Percentiles rank a stretch among this genome's conserved stretches.
Evolutionary conservation across 2,888 invertebrate genomes (phyloP).

Genomic region (Dynastes maya): DNA sequence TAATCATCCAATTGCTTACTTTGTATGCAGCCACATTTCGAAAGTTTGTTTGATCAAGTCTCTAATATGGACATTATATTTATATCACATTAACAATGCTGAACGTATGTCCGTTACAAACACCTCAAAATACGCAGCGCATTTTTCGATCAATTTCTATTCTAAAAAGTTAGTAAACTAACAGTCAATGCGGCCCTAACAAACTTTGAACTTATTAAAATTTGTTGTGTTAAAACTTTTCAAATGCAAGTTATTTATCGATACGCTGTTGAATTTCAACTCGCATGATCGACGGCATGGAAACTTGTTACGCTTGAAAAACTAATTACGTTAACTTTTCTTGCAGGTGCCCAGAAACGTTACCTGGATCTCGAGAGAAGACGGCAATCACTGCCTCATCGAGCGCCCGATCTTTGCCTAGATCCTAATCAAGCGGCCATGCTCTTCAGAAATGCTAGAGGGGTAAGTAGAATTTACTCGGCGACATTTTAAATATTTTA

Average conservation of each 20-base stretch:
- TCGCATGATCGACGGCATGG: not conserved
- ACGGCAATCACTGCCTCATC: constrained; percentile 85
- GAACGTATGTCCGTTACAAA: too few species aligned
- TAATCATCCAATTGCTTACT: too few species aligned
- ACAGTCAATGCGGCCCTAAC: too few species aligned
- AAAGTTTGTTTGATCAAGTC: too few species aligned
- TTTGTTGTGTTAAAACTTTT: not conserved
- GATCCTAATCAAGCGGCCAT: constrained; percentile 94
- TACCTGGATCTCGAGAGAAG: constrained; percentile 85
- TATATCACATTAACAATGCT: too few species aligned
- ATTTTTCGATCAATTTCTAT: too few species aligned
- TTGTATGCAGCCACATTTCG: too few species aligned
- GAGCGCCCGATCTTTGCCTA: constrained; percentile 84
- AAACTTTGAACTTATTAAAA: not conserved
- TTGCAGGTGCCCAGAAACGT: constrained; percentile 83
- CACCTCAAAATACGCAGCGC: too few species aligned
- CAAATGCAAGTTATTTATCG: not conserved
- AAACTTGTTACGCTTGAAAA: not conserved
- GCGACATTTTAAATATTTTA: not conserved
- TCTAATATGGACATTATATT: too few species aligned
- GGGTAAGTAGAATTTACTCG: constrained; percentile 78
- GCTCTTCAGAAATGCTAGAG: constrained; percentile 92
- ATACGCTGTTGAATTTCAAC: not conserved
- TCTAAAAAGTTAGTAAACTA: too few species aligned
- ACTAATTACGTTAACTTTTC: constrained; percentile 17